Conservation (phyloP, 1,140 invertebrate species). For the Panulirus ornatus region DNA sequence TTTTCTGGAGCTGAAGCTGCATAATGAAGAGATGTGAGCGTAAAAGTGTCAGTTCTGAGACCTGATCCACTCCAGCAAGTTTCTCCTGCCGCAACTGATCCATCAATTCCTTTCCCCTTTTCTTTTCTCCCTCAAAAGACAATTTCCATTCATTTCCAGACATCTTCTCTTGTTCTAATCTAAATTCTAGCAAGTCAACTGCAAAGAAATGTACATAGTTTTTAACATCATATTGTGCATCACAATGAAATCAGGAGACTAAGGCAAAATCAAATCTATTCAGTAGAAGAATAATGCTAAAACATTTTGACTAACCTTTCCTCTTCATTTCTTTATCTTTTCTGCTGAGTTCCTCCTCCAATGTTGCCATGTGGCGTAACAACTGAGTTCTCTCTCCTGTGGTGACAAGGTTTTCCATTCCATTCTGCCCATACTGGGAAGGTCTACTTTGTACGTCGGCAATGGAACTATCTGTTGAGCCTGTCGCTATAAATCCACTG, state of each 20-base stretch:
- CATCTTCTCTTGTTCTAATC: constrained; percentile 50
- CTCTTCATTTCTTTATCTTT: constrained; percentile 37
- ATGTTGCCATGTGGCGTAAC: constrained; percentile 24
- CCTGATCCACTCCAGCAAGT: constrained; percentile 25
- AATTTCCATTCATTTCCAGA: constrained; percentile 50
- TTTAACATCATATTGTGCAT: not conserved
- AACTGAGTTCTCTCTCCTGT: constrained; percentile 25
- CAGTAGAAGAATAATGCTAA: not conserved
- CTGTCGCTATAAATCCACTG: not conserved
- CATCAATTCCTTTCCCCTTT: constrained; percentile 5
- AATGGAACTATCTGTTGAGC: not conserved
- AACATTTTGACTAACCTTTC: constrained; percentile 15
- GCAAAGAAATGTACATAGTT: not conserved
- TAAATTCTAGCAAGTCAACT: constrained; percentile 41
- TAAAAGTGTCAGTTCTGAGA: constrained; percentile 42
- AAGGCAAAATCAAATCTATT: too few relatives aligned
- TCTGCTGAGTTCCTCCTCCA: constrained; percentile 45
- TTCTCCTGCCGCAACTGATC: constrained; percentile 51
- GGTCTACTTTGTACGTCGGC: not conserved
- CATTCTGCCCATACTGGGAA: not conserved
- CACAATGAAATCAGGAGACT: too few relatives aligned
- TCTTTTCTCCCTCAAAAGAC: constrained; percentile 41
- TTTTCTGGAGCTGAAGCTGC: constrained; percentile 33
- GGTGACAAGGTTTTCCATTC: not conserved
- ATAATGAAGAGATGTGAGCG: constrained; percentile 43